These are phyloP conservation scores for Gnathonemus longibarbis DNA, from an alignment of 2,113 vertebrate species.

Conservation along the genomic window DNA sequence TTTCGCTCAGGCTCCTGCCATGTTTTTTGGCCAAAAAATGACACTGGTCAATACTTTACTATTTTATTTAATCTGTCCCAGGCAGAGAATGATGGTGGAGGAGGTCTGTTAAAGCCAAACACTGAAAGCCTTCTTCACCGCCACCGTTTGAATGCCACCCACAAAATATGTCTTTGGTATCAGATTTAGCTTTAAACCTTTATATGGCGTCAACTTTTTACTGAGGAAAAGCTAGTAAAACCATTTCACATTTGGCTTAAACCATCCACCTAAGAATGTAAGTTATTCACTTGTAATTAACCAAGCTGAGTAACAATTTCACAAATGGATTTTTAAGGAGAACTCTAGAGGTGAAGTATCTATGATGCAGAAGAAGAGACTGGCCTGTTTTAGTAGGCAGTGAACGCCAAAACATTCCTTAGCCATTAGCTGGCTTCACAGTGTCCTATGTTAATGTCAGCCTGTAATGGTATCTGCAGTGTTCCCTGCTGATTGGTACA, in stretches of 20 bases:
- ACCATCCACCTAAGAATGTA: neutral
- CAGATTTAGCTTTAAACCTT: neutral
- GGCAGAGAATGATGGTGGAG: neutral
- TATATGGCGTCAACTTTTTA: neutral
- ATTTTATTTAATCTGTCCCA: neutral
- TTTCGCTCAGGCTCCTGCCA: neutral
- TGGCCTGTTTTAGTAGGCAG: neutral
- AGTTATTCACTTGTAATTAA: neutral
- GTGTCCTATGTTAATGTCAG: conserved; percentile 15
- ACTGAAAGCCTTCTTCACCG: neutral
- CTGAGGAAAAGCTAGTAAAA: neutral
- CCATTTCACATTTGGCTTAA: neutral
- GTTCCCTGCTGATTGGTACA: neutral
- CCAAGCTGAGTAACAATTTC: neutral
- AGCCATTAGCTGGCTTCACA: conserved; percentile 9
- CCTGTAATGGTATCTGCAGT: conserved; percentile 27
- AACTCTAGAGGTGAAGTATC: neutral
- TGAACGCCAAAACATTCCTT: conserved; percentile 26
- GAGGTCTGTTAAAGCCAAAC: neutral
- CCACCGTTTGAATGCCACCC: neutral
- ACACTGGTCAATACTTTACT: neutral
- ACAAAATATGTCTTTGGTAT: neutral
- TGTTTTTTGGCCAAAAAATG: neutral
- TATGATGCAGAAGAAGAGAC: neutral
- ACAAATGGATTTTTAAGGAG: neutral